phyloP scores from a whole-genome alignment of 2,113 vertebrate genomes.

The Heterotilapia buettikoferi region DNA sequence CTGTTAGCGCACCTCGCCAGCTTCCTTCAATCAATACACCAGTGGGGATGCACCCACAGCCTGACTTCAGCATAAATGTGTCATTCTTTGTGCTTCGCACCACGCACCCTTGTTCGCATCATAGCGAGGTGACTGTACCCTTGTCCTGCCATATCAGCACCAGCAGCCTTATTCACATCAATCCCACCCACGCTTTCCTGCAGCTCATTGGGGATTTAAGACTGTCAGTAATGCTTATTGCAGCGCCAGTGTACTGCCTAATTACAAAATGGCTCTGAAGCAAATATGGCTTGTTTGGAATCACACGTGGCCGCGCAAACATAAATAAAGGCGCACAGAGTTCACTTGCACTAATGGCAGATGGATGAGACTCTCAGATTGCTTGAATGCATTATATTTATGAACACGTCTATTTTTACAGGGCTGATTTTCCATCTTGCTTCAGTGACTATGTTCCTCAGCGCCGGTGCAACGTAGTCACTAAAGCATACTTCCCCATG shows the following conservation, averaged over 20 bases:
- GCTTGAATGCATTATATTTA: neutral
- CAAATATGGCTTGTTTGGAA: conserved; percentile 13
- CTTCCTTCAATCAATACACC: conserved; percentile 51
- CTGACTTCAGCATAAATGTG: conserved; percentile 54
- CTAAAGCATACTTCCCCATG: neutral
- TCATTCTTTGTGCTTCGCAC: conserved; percentile 26
- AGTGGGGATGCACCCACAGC: conserved; percentile 1
- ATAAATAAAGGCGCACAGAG: neutral
- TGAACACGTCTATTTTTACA: neutral
- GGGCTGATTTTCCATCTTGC: neutral
- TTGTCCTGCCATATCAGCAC: conserved; percentile 40
- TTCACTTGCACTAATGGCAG: neutral
- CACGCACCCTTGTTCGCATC: conserved; percentile 13
- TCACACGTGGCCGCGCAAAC: neutral
- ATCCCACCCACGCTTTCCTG: neutral
- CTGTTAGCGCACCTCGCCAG: conserved; percentile 33
- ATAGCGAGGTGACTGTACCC: conserved; percentile 39
- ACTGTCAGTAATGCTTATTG: conserved; percentile 29
- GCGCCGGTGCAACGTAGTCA: neutral
- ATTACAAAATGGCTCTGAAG: conserved; percentile 27
- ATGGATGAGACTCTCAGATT: neutral
- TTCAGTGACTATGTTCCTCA: neutral
- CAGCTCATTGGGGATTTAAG: conserved; percentile 24
- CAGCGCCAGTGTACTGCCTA: conserved; percentile 13
- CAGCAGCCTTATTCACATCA: conserved; percentile 27